Evolutionary conservation across 2,888 invertebrate species (phyloP), one percentile per base, ranked within the genome.

Genomic region (Amphiduros pacificus): DNA sequence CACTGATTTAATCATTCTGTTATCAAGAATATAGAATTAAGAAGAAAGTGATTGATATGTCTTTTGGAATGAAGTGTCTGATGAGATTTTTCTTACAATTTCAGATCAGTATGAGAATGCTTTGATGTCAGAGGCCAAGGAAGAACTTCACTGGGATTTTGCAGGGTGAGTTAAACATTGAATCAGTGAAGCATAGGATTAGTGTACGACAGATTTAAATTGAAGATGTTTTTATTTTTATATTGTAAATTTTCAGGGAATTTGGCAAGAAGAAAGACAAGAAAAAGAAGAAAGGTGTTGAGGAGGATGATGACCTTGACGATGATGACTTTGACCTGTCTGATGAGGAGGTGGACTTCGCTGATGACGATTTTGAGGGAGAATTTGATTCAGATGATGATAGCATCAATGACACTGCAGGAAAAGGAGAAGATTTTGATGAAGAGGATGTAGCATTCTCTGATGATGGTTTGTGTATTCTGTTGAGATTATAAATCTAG

Each of bases 291-390:
- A 51, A 77, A 58, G 67, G 74, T 55, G 69, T 74, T 28, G 65
- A 57, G 55, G 69, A 63, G 61, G 75, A 70, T 73, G 72, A 72
- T 20, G 85, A 84, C 20, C 85, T 84, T 76, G 80, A 80, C 14
- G 84, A 86, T 1, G 85, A 65, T 24, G 71, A 68, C 22, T 71
- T 70, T 26, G 71, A 71, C 28, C 51, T 65, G 41, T 58, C 65
- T 4, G 65, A 65, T 9, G 65, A 65, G 55, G 66, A 68, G 41
- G 32, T 60, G 5, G 62, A 69, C 32, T 60, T 61, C 32, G 63
- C 57, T 27, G 75, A 73, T 27, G 73, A 68, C 28, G 76, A 74
- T 40, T n/a, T n/a, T n/a, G n/a, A n/a, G n/a, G n/a, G n/a, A n/a
- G n/a, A n/a, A n/a, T n/a, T n/a, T n/a, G 61, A 60, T 1, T 67